phyloP scores from a whole-genome alignment of 2,888 invertebrate genomes.

The Orchestes rusci region DNA sequence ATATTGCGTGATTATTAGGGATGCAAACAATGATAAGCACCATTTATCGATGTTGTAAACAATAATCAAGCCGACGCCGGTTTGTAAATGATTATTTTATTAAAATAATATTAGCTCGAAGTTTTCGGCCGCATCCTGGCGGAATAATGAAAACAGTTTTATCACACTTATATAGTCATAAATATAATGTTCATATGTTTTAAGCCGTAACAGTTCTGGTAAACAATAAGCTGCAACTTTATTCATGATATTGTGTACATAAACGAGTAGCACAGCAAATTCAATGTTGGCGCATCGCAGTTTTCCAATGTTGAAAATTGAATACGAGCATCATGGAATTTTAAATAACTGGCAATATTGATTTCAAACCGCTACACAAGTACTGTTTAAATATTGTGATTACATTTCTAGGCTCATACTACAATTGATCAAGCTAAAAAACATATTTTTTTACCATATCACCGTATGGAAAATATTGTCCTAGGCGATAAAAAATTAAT shows the following conservation, averaged over 20 bases:
- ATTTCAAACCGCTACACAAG: no score
- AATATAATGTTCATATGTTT: slow-evolving; percentile 20
- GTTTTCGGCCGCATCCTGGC: slow-evolving; percentile 10
- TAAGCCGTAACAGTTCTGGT: slow-evolving; percentile 14
- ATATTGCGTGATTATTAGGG: slow-evolving; percentile 14
- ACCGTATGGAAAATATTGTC: no score
- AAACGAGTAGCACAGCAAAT: no score
- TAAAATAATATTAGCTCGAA: slow-evolving; percentile 21
- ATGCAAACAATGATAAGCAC: slow-evolving; percentile 12
- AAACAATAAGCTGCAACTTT: slow-evolving; percentile 14
- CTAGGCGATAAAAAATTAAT: no score
- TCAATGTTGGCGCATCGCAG: no score
- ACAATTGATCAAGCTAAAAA: no score
- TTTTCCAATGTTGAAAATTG: no score
- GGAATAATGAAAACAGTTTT: slow-evolving; percentile 17
- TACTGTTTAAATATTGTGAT: no score
- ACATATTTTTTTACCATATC: no score
- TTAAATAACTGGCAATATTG: no score
- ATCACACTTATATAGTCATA: slow-evolving; percentile 16
- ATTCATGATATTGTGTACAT: slow-evolving; percentile 11
- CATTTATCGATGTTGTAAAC: slow-evolving; percentile 17
- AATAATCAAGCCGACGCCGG: slow-evolving; percentile 15
- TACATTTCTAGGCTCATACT: no score
- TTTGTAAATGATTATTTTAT: slow-evolving; percentile 20
- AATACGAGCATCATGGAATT: no score